phyloP scores from a whole-genome alignment of 1,140 invertebrate genomes.

The Argopecten irradians region DNA sequence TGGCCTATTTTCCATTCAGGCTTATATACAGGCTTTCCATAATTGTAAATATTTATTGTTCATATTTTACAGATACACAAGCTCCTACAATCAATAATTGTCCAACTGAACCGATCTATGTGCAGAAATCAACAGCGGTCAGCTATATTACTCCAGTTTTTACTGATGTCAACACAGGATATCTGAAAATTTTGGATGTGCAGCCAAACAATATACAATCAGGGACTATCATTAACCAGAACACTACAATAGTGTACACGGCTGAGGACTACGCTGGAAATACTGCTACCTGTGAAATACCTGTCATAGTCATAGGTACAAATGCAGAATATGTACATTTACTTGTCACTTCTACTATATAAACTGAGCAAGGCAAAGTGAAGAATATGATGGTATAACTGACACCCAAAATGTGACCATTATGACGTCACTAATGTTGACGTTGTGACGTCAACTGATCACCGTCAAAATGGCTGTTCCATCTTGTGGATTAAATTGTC shows the following conservation, averaged over 20 bases:
- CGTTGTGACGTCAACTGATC: no score
- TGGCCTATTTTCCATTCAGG: not conserved
- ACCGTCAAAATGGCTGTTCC: no score
- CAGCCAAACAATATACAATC: not conserved
- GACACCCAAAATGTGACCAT: no score
- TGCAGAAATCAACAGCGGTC: slow-evolving; percentile 33
- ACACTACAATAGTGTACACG: slow-evolving; percentile 34
- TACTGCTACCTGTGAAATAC: slow-evolving; percentile 34
- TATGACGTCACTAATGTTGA: no score
- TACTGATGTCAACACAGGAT: slow-evolving; percentile 41
- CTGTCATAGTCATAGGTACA: slow-evolving; percentile 42
- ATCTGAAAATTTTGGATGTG: slow-evolving; percentile 25
- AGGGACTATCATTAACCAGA: not conserved
- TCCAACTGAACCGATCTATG: slow-evolving; percentile 25
- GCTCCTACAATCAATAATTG: slow-evolving; percentile 37
- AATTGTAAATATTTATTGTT: not conserved
- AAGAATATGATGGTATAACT: no score
- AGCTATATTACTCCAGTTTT: not conserved
- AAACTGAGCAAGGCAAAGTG: no score
- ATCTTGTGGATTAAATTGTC: no score
- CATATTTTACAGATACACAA: slow-evolving; percentile 35
- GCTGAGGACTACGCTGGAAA: slow-evolving; percentile 47
- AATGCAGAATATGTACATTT: no score
- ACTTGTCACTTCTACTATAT: no score
- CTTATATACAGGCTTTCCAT: not conserved